phyloP scores from a whole-genome alignment of 2,888 invertebrate genomes.

The Agrochola lota region DNA sequence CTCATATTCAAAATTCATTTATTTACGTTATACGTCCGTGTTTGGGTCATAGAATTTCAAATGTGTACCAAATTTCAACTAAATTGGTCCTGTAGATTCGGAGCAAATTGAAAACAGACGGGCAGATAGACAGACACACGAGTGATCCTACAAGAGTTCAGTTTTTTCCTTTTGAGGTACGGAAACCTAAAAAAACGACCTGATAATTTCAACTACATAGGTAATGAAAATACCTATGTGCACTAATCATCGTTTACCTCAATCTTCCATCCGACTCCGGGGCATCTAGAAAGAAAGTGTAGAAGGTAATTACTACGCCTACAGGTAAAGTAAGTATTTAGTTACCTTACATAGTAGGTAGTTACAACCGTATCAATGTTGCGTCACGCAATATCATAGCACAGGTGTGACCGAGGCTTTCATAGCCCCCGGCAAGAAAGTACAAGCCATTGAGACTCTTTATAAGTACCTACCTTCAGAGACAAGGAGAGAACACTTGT shows the following conservation, averaged over 20 bases:
- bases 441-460: constrained; percentile 30
- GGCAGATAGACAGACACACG: no score
- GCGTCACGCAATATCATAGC: constrained; percentile 31
- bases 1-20: no score
- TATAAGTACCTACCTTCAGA: neutral
- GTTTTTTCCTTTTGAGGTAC: no score
- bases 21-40: no score
- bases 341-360: neutral
- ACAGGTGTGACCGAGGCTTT: constrained; percentile 56
- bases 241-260: no score
- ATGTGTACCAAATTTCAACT: no score
- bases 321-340: constrained; percentile 12
- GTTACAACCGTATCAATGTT: constrained; percentile 28
- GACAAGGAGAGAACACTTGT: constrained; percentile 1
- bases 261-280: neutral
- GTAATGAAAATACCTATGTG: no score
- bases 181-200: no score
- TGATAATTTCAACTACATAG: neutral
- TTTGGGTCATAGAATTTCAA: no score
- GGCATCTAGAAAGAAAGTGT: neutral
- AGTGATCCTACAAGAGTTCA: no score
- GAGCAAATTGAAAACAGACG: no score
- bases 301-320: constrained; percentile 21
- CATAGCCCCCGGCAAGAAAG: constrained; percentile 56
- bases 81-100: no score